Evolutionary conservation across 2,113 vertebrate genomes (phyloP).

Genomic region (Ictalurus furcatus): DNA sequence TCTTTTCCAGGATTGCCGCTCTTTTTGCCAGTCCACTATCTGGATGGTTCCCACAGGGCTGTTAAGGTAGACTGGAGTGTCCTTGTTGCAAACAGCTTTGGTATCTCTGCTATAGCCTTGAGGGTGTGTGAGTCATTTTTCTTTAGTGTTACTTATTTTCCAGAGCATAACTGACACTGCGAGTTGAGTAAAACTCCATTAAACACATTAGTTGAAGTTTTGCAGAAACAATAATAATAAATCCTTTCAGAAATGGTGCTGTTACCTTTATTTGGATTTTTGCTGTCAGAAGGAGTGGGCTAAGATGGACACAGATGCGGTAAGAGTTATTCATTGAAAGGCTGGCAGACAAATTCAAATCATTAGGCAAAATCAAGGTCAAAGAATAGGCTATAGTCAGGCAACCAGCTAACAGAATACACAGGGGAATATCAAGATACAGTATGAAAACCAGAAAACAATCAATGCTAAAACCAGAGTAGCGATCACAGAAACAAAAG

Average conservation of each 20-base stretch:
- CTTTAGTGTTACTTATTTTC: background rate
- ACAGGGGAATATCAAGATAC: too few relatives aligned
- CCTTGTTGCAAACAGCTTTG: constrained; percentile 5
- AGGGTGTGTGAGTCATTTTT: constrained; percentile 1
- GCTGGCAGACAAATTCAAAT: too few relatives aligned
- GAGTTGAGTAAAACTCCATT: background rate
- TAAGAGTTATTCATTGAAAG: too few relatives aligned
- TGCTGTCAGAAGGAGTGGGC: background rate
- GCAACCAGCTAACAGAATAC: too few relatives aligned
- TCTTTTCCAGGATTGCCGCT: constrained; percentile 41
- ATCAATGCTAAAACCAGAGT: too few relatives aligned
- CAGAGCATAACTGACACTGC: background rate
- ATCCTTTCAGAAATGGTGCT: background rate
- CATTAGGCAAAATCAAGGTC: too few relatives aligned
- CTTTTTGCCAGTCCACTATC: constrained; percentile 29
- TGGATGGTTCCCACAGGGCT: constrained; percentile 29
- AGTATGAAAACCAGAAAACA: too few relatives aligned
- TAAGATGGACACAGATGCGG: too few relatives aligned
- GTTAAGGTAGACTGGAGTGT: background rate
- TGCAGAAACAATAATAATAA: background rate
- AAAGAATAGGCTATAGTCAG: too few relatives aligned
- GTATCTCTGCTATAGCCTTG: background rate
- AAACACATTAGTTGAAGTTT: background rate
- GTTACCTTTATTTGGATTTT: background rate
- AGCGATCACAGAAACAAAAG: too few relatives aligned